Percentiles rank a stretch among this genome's conserved stretches.
Evolutionary conservation across 2,797 vertebrate species (phyloP).

Genomic region (Poeciliopsis presidionis): DNA sequence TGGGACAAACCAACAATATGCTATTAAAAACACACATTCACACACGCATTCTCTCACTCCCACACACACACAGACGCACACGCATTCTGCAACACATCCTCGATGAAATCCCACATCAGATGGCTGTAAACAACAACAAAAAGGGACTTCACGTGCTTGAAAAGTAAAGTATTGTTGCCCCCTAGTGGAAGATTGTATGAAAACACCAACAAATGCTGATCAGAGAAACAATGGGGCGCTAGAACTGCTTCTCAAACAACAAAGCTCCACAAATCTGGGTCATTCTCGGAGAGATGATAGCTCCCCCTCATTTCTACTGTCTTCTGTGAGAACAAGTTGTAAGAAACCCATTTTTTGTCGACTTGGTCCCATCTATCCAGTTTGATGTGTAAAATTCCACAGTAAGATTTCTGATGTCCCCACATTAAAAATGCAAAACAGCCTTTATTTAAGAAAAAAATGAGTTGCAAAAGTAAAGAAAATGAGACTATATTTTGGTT

Average conservation of each 20-base stretch:
- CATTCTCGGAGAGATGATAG: constrained; percentile 7
- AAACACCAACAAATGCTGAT: constrained; percentile 7
- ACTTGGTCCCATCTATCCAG: constrained; percentile 33
- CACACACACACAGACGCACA: constrained; percentile 37
- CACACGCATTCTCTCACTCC: constrained; percentile 25
- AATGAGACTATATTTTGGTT: constrained; percentile 66
- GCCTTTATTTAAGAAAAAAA: constrained; percentile 57
- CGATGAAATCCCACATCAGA: constrained; percentile 47
- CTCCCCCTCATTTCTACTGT: constrained; percentile 18
- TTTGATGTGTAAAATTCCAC: constrained; percentile 36
- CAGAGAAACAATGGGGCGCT: constrained; percentile 35
- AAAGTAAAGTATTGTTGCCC: constrained; percentile 59
- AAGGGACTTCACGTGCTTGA: constrained; percentile 62
- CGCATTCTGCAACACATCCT: constrained; percentile 22
- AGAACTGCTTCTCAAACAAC: constrained; percentile 49
- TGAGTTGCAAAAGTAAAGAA: constrained; percentile 45
- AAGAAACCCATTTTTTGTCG: constrained; percentile 16
- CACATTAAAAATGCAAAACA: constrained; percentile 46
- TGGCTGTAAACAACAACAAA: constrained; percentile 31
- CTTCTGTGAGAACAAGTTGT: constrained; percentile 26
- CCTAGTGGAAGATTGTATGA: constrained; percentile 55
- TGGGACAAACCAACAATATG: constrained; percentile 89
- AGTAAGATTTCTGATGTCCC: constrained; percentile 47
- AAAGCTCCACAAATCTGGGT: constrained; percentile 41
- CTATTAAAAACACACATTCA: constrained; percentile 78